Percentiles rank a stretch among this genome's conserved stretches.
These are phyloP conservation scores for Crossaster papposus DNA, from an alignment of 53 echinoderm and acorn worm species.

Conservation along the genomic window DNA sequence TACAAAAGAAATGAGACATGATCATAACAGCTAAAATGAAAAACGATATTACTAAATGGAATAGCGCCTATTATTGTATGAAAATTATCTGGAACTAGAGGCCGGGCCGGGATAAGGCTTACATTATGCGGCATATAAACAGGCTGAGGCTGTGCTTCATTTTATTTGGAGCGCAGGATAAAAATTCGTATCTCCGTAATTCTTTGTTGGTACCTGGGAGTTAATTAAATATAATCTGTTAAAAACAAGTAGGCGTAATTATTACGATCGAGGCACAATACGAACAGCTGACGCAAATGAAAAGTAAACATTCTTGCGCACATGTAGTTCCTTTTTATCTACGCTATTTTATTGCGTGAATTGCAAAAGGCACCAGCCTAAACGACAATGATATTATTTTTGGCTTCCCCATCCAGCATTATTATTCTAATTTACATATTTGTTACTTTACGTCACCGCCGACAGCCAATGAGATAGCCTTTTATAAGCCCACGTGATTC, in stretches of 20 bases:
- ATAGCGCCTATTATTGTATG: too few relatives aligned
- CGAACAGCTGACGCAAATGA: neutral
- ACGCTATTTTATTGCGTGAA: neutral
- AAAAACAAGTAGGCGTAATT: neutral
- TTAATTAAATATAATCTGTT: constrained; percentile 3
- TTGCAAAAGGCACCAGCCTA: constrained; percentile 17
- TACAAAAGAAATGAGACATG: too few relatives aligned
- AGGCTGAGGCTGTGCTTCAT: too few relatives aligned
- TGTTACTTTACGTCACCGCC: neutral
- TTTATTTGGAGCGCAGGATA: too few relatives aligned
- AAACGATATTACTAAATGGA: too few relatives aligned
- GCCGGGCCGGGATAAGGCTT: too few relatives aligned
- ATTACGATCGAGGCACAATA: neutral
- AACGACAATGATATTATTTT: constrained; percentile 38
- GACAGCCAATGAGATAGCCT: constrained; percentile 20
- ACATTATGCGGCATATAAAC: too few relatives aligned
- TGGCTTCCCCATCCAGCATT: constrained; percentile 37
- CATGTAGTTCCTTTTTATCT: neutral
- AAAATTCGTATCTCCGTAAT: neutral
- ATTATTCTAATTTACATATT: constrained; percentile 40
- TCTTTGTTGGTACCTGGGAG: neutral
- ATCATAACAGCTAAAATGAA: neutral
- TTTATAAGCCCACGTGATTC: constrained; percentile 32
- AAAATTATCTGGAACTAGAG: too few relatives aligned
- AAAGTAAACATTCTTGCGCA: constrained; percentile 29